Percentiles rank a stretch among this genome's conserved stretches.
These are phyloP conservation scores for Camponotus floridanus DNA, from an alignment of 1,140 invertebrate species.

Conservation along the genomic window DNA sequence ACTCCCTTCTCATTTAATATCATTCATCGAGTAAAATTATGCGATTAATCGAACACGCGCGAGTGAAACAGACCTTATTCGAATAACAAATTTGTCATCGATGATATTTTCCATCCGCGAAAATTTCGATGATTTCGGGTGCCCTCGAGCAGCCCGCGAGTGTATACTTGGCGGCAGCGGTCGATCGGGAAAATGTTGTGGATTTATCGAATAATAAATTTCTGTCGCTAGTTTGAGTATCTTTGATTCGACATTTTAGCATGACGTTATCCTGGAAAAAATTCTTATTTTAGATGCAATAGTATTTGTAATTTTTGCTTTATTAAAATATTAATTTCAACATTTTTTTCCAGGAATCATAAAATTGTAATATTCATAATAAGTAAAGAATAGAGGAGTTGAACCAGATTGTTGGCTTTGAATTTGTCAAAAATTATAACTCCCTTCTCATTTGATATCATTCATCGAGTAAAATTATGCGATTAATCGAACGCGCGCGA, in stretches of 20 bases:
- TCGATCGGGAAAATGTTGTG: slow-evolving; percentile 36
- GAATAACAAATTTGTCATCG: not conserved
- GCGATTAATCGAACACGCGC: not conserved
- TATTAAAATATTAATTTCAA: not conserved
- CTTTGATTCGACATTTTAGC: not conserved
- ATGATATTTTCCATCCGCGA: slow-evolving; percentile 31
- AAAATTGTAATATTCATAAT: not conserved
- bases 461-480: not conserved
- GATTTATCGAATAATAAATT: slow-evolving; percentile 22
- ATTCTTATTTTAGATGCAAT: not conserved
- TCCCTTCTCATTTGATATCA: not conserved
- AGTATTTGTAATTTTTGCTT: not conserved
- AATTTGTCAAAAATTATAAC: not conserved
- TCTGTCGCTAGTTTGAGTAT: not conserved
- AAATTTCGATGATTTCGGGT: slow-evolving; percentile 63
- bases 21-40: not conserved
- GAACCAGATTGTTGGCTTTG: not conserved
- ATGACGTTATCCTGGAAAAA: not conserved
- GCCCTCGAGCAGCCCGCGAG: slow-evolving; percentile 69
- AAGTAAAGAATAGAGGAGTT: not conserved
- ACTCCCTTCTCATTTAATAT: not conserved
- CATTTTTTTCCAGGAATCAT: not conserved
- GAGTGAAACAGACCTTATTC: not conserved
- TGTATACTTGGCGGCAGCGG: slow-evolving; percentile 54
- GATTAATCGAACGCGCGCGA: not conserved